Base-by-base conservation (phyloP, 2,888 invertebrate genomes). In the Pyrrhia umbra region DNA sequence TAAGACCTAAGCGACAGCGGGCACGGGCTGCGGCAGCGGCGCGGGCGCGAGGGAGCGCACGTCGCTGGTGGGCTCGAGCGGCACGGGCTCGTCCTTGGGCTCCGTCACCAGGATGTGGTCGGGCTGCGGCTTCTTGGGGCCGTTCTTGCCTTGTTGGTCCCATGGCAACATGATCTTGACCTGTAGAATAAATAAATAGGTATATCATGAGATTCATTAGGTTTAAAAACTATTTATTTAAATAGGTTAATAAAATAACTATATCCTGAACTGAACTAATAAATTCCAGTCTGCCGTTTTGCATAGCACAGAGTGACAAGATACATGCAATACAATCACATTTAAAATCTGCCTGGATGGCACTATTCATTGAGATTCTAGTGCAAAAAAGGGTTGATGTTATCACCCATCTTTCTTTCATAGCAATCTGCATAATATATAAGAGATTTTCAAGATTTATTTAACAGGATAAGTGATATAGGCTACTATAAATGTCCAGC, bases 151-250 rank as follows among this genome's bases (percentile, higher is more conserved):
- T 90, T 97, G 97, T 69, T 98, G 97, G 95, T 99, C 99, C 97
- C 98, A 99, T 42, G 99, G 99, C 94, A 99, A 96, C 99, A 99
- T 99, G 94, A 99, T 99, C 95, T 99, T 99, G 1, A 99, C 98
- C 95, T 98, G 97, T 78, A 96, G 96, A 56, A 15, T 30, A 60
- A 21, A 49, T n/a, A 8, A 10, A 18, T 37, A 20, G 6, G 8
- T 9, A 72, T 47, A 63, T 10, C 49, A 52, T n/a, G 3, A 1
- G 20, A 10, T n/a, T 2, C 30, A 30, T 13, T 9, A 10, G 27
- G 9, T 0, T 13, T n/a, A n/a, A n/a, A n/a, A 30, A 13, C 4
- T 30, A 30, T 30, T 30, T 30, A 4, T 13, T 13, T 30, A 30
- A 8, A 25, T 25, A 9, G 27, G 27, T 10, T 8, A 8, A 27